Percentiles rank a stretch among this genome's conserved stretches.
Evolutionary conservation across 2,113 vertebrate species (phyloP).

Genomic region (Dicerorhinus sumatrensis): DNA sequence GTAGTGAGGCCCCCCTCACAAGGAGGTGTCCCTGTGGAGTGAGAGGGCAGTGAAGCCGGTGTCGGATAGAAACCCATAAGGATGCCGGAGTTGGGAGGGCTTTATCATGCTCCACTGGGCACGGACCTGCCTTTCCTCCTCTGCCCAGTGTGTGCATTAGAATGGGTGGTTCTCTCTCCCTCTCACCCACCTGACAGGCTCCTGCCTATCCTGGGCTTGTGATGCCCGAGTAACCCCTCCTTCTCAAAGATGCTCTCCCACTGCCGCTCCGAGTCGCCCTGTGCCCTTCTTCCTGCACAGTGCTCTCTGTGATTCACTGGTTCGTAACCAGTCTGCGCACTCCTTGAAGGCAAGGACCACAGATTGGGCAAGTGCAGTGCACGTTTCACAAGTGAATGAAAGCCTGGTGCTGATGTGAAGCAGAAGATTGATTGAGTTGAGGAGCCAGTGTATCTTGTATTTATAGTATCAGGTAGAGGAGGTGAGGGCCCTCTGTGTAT

Average conservation of each 20-base stretch:
- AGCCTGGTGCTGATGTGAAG: background rate
- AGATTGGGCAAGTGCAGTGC: background rate
- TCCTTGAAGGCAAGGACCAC: background rate
- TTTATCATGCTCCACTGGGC: accelerated
- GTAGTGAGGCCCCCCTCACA: background rate
- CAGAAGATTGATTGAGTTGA: background rate
- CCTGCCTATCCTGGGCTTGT: background rate
- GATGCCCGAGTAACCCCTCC: background rate
- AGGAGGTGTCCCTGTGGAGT: background rate
- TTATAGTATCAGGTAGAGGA: background rate
- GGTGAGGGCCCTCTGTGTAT: background rate
- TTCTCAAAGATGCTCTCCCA: background rate
- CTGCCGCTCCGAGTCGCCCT: background rate
- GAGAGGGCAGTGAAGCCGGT: background rate
- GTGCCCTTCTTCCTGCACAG: background rate
- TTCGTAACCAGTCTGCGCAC: background rate
- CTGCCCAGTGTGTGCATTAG: accelerated
- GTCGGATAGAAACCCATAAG: background rate
- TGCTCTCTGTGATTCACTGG: accelerated
- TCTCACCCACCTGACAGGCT: background rate
- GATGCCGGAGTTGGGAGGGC: too few relatives aligned
- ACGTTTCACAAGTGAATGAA: background rate
- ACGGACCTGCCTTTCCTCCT: accelerated
- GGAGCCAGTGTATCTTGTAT: background rate
- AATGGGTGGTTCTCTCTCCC: background rate